Evolutionary conservation across 2,113 vertebrate species (phyloP).

Genomic region (Ibidorhyncha struthersii): DNA sequence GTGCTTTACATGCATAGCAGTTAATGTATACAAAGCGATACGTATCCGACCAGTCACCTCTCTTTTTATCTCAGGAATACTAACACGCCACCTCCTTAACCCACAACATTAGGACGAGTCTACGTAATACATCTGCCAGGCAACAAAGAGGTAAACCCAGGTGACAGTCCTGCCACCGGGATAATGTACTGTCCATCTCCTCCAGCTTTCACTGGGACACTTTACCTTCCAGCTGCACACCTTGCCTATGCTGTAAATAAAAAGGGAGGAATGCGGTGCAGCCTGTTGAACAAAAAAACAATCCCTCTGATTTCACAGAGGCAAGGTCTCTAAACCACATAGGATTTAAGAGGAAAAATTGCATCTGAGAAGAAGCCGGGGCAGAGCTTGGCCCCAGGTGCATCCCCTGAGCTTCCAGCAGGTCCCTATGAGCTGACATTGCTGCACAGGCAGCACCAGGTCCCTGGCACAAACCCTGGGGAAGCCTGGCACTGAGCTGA

Average conservation of each 20-base stretch:
- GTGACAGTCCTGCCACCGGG: background rate
- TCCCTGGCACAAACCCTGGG: background rate
- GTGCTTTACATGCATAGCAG: background rate
- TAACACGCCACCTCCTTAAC: background rate
- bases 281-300: background rate
- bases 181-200: background rate
- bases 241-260: background rate
- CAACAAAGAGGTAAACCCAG: background rate
- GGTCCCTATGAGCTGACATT: background rate
- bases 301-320: background rate
- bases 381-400: background rate
- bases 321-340: background rate
- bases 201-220: background rate
- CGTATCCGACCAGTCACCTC: background rate
- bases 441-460: background rate
- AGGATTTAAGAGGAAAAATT: background rate
- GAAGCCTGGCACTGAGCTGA: background rate
- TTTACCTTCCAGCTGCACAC: background rate
- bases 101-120: background rate
- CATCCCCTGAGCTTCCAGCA: background rate
- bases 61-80: background rate
- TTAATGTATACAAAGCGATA: background rate
- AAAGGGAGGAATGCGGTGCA: background rate
- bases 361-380: background rate
- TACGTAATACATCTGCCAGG: background rate